Conservation (phyloP, 2,888 invertebrate species). For the Cepaea hortensis region DNA sequence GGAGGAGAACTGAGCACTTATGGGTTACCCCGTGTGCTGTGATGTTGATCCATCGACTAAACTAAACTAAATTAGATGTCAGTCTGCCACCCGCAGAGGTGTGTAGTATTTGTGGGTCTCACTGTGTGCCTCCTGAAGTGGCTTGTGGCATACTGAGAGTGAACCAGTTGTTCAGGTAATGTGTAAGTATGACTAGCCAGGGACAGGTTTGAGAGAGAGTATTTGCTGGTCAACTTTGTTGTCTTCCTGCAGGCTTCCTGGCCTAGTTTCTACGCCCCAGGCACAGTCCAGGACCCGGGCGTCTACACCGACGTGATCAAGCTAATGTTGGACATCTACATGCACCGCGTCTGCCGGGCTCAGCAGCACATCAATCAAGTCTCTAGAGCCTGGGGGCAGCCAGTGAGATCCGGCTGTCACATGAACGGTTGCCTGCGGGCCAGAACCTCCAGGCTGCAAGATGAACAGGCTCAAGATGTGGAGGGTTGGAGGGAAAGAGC, state of each 20-base stretch:
- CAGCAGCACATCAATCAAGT: conserved; percentile 50
- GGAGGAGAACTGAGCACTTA: too few relatives aligned
- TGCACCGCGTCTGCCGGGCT: conserved; percentile 50
- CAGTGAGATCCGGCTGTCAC: conserved; percentile 61
- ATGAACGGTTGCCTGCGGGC: conserved; percentile 55
- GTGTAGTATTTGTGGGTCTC: too few relatives aligned
- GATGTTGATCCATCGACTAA: too few relatives aligned
- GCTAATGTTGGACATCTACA: conserved; percentile 59
- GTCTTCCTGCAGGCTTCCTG: background rate
- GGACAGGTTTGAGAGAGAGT: too few relatives aligned
- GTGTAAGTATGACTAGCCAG: too few relatives aligned
- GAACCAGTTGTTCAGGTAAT: too few relatives aligned
- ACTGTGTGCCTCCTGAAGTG: too few relatives aligned
- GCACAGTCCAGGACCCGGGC: conserved; percentile 28
- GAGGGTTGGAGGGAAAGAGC: background rate
- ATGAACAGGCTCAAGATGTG: background rate
- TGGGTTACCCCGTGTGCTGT: too few relatives aligned
- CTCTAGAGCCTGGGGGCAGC: conserved; percentile 56
- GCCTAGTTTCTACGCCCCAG: conserved; percentile 29
- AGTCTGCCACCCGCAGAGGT: too few relatives aligned
- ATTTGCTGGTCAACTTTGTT: background rate
- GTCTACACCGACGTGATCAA: conserved; percentile 56
- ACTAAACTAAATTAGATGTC: too few relatives aligned
- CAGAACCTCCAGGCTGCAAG: conserved; percentile 54
- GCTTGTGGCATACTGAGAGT: too few relatives aligned